Conservation (phyloP, 2,797 vertebrate genomes). For the Eulemur mongoz region DNA sequence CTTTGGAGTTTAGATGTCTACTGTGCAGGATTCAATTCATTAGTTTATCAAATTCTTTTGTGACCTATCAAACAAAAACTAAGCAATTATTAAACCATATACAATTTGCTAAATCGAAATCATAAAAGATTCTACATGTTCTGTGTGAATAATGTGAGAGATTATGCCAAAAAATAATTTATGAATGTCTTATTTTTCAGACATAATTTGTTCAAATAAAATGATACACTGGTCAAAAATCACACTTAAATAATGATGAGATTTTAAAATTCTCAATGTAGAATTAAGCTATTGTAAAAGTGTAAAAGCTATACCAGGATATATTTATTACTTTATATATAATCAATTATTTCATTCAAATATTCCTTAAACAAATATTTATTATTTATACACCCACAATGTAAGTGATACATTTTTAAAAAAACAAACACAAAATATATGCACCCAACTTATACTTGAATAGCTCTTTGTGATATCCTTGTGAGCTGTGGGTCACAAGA, state of each 20-base stretch:
- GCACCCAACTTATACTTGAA: not conserved
- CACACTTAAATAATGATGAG: not conserved
- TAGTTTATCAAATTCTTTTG: not conserved
- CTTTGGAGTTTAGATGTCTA: not conserved
- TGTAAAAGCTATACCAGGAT: not conserved
- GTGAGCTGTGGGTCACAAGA: not conserved
- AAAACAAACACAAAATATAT: not conserved
- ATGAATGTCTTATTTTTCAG: not conserved
- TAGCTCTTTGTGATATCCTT: not conserved
- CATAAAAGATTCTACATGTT: constrained; percentile 1
- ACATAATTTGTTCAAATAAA: not conserved
- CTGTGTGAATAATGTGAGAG: not conserved
- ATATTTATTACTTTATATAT: not conserved
- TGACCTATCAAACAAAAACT: constrained; percentile 14
- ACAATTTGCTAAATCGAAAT: constrained; percentile 16
- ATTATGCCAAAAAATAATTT: not conserved
- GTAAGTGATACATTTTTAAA: not conserved
- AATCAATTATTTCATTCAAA: constrained; percentile 16
- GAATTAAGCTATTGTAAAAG: not conserved
- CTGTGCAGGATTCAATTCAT: not conserved
- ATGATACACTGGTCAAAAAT: not conserved
- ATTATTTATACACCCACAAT: not conserved
- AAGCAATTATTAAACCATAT: constrained; percentile 30
- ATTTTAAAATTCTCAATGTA: not conserved
- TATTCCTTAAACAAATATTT: not conserved